phyloP scores from a whole-genome alignment of 2,888 invertebrate species.

The Amphipyra tragopoginis region DNA sequence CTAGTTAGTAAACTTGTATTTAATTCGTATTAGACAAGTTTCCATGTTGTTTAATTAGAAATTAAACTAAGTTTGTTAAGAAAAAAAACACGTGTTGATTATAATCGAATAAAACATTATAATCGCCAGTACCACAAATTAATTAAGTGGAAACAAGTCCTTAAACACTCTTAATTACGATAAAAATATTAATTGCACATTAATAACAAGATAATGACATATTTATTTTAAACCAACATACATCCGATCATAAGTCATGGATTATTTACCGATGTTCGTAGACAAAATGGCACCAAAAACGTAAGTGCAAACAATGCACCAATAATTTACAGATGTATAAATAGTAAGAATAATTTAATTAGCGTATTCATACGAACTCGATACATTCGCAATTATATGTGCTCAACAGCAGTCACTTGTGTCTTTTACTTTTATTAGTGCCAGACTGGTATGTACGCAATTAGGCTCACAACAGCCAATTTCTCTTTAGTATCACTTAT shows the following conservation, averaged over 20 bases:
- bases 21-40: not conserved
- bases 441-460: constrained; percentile 16
- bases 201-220: not conserved
- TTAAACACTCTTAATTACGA: constrained; percentile 9
- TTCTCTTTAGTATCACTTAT: constrained; percentile 25
- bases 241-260: constrained; percentile 1
- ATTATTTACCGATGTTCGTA: not conserved
- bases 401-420: constrained; percentile 7
- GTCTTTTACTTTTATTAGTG: constrained; percentile 32
- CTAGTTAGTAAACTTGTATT: not conserved
- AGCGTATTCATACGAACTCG: constrained; percentile 1
- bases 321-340: constrained; percentile 1
- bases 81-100: not conserved
- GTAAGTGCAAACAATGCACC: constrained; percentile 1
- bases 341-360: constrained; percentile 14
- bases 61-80: not conserved
- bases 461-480: constrained; percentile 36
- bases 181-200: constrained; percentile 10
- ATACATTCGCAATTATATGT: constrained; percentile 10
- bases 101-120: not conserved
- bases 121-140: not conserved
- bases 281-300: constrained; percentile 1
- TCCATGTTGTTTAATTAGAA: not conserved
- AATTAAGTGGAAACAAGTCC: not conserved
- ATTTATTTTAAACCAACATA: constrained; percentile 10